These are phyloP conservation scores for Danio albolineatus DNA, from an alignment of 2,797 vertebrate genomes.

Conservation along the genomic window DNA sequence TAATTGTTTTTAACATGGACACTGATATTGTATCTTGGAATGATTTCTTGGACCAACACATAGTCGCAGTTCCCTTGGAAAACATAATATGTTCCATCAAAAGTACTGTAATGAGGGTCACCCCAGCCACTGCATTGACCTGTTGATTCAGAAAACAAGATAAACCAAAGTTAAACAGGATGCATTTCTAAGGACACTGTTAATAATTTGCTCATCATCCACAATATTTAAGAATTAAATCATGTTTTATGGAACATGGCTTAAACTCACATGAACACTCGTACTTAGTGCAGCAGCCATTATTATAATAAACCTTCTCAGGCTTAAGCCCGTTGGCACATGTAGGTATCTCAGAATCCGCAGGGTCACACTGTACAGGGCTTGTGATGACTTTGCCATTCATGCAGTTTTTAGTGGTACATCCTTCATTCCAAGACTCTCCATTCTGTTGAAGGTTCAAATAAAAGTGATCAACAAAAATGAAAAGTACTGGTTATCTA, in stretches of 20 bases:
- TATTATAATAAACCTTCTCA: conserved; percentile 73
- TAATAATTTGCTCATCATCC: not conserved
- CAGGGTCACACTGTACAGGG: conserved; percentile 65
- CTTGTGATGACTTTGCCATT: conserved; percentile 66
- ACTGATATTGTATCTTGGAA: conserved; percentile 74
- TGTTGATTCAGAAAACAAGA: conserved; percentile 62
- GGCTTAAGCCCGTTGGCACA: conserved; percentile 82
- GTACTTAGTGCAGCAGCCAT: conserved; percentile 84
- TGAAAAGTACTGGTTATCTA: not conserved
- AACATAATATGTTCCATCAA: conserved; percentile 90
- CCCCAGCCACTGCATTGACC: conserved; percentile 91
- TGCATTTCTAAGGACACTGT: not conserved
- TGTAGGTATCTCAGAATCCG: conserved; percentile 56
- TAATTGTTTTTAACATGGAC: conserved; percentile 87
- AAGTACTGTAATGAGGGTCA: conserved; percentile 88
- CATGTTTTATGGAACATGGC: not conserved
- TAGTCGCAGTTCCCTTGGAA: conserved; percentile 93
- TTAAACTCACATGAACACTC: conserved; percentile 88
- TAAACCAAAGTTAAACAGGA: not conserved
- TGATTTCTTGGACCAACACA: conserved; percentile 86
- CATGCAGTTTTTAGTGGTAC: conserved; percentile 77
- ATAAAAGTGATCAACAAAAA: not conserved
- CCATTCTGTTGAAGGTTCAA: conserved; percentile 70
- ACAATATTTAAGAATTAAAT: conserved; percentile 3
- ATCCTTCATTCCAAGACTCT: conserved; percentile 80